Percentiles rank a stretch among this genome's conserved stretches.
phyloP scores from a whole-genome alignment of 1,140 invertebrate species.

The Heliothis subflexa region DNA sequence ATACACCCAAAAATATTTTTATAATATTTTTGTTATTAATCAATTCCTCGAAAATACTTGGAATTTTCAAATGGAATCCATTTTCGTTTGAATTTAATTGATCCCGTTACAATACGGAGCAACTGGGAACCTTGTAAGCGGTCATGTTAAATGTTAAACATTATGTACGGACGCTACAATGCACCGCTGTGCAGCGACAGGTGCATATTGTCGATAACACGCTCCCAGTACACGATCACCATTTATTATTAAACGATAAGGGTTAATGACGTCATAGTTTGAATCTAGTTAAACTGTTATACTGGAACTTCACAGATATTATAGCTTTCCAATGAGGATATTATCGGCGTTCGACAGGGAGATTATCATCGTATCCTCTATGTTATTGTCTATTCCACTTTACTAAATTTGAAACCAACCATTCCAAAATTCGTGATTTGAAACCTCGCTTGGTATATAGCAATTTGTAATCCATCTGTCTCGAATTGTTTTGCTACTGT shows the following conservation, averaged over 20 bases:
- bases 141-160: slow-evolving; percentile 19
- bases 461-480: no score
- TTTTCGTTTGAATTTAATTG: background rate
- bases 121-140: background rate
- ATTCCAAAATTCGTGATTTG: no score
- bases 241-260: slow-evolving; percentile 27
- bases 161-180: slow-evolving; percentile 22
- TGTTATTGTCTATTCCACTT: no score
- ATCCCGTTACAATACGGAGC: background rate
- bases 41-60: background rate
- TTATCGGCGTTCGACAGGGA: no score
- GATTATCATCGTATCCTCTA: no score
- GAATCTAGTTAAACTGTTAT: background rate
- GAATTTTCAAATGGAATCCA: background rate
- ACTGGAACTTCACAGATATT: no score
- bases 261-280: background rate
- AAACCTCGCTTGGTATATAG: no score
- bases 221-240: slow-evolving; percentile 27
- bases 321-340: no score
- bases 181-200: slow-evolving; percentile 11
- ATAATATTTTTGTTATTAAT: no score
- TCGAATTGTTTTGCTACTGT: no score
- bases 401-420: no score
- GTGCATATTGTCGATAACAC: slow-evolving; percentile 18
- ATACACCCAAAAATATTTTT: no score